Evolutionary conservation across 2,113 vertebrate species (phyloP).

Genomic region (Cepphus grylle): DNA sequence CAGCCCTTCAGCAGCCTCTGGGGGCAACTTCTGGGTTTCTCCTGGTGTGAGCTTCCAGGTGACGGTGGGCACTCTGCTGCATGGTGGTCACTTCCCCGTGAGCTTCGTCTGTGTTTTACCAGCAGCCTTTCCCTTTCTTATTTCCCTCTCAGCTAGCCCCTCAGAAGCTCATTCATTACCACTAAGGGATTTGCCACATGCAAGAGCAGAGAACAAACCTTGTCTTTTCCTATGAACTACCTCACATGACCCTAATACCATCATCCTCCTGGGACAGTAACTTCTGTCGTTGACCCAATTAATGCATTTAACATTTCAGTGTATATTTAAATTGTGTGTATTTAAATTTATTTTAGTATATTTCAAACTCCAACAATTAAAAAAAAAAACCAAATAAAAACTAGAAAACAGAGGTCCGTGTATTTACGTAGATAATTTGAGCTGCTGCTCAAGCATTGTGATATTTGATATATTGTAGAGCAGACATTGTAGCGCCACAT

Average conservation of each 20-base stretch:
- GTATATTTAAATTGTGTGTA: neutral
- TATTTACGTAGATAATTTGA: neutral
- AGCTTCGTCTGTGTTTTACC: neutral
- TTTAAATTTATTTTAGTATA: neutral
- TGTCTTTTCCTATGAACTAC: neutral
- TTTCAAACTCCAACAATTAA: neutral
- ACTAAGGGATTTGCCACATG: neutral
- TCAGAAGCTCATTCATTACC: neutral
- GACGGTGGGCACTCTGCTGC: neutral
- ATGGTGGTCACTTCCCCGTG: rapidly evolving
- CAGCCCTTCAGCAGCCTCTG: neutral
- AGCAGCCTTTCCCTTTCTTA: neutral
- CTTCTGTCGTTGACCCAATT: neutral
- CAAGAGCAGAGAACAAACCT: neutral
- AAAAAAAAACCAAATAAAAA: neutral
- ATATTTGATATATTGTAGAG: neutral
- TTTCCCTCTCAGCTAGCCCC: neutral
- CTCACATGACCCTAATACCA: neutral
- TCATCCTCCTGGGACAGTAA: neutral
- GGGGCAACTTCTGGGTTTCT: neutral
- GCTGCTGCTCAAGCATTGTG: neutral
- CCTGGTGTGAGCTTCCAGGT: rapidly evolving
- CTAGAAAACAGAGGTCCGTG: neutral
- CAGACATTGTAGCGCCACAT: neutral
- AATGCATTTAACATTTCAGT: neutral